Evolutionary conservation across 1,140 invertebrate genomes (phyloP), one percentile per base, ranked within the genome.

Genomic region (Lordiphosa collinella): DNA sequence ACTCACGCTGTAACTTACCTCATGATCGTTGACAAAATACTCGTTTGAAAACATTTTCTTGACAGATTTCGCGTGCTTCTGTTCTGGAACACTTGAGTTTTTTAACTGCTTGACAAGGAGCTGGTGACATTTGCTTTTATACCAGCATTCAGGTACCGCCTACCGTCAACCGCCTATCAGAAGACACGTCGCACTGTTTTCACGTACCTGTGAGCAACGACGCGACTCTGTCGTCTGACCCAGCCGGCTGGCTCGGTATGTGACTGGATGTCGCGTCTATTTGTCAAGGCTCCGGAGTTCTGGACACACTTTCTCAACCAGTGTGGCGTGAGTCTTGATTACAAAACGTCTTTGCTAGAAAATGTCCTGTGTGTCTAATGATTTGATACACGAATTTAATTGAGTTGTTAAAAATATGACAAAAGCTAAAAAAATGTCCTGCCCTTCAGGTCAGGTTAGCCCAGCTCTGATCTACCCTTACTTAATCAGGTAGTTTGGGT

Each of bases 261-360:
- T 18, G 18, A 22, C 18, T 55, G 35, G 34, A 22, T 49, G 47
- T 49, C 47, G 32, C 47, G 34, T 36, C 34, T 36, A 13, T 72
- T 37, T 14, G 48, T 11, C 16, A 11, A 55, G 48, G 34, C 44
- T 61, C 32, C 43, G 57, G 38, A 37, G 18, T 18, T 6, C 11
- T 22, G 25, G 41, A 58, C 35, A 52, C 11, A 16, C 22, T 40
- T 41, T 13, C 29, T 16, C 6, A 8, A 12, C 7, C 9, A 34
- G 10, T 11, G 38, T 70, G 76, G 61, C 70, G 61, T 71, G 76
- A 71, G 57, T 48, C 57, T 43, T 67, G 65, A 69, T 80, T 80
- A 41, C 53, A 41, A 64, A 60, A 55, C 34, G 49, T 51, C 11
- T 29, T 48, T 25, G 32, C 29, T 8, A 8, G 25, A 29, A 8